Base-by-base conservation (phyloP, 2,888 invertebrate genomes). In the Aradus depressus region DNA sequence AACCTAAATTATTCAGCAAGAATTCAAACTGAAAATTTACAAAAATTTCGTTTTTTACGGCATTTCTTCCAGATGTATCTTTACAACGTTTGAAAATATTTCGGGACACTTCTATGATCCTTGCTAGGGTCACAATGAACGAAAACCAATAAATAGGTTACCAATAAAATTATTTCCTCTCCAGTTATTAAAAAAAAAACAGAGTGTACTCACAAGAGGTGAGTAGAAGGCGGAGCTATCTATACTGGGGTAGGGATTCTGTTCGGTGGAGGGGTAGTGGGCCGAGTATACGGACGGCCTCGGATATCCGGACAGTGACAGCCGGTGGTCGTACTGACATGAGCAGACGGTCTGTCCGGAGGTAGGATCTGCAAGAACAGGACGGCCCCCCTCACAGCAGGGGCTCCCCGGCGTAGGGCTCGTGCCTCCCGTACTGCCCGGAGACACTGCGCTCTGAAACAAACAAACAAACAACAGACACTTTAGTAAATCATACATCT, bases 171-270 rank as follows among this genome's bases (percentile, higher is more conserved):
- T 31, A 10, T 31, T 31, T 10, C n/a, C 8, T 31, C 8, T 10
- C 10, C 8, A 28, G 28, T 10, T 10, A 28, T 28, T 28, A 6
- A 28, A 28, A 10, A 10, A n/a, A 19, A 3, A 31, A 32, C n/a
- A 18, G 8, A 44, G 53, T n/a, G n/a, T 65, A 82, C 91, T 82
- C 77, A 93, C 92, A 84, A 93, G 69, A 61, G 92, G 90, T 57
- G 91, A 88, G 72, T 92, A 92, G 73, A 93, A 93, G 51, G 92
- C 91, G 44, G 92, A 91, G 65, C 90, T 90, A 68, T 91, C 91
- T 71, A 91, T 90, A 70, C 88, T 88, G 43, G 89, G 89, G 67
- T 91, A 91, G 35, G 90, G 89, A 67, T 87, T 88, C 71, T 91
- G 91, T 67, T 91, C 91, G 54, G 86, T 84, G 60, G 87, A 86